Conservation (phyloP, 1,140 invertebrate species). For the Diorhabda sublineata region DNA sequence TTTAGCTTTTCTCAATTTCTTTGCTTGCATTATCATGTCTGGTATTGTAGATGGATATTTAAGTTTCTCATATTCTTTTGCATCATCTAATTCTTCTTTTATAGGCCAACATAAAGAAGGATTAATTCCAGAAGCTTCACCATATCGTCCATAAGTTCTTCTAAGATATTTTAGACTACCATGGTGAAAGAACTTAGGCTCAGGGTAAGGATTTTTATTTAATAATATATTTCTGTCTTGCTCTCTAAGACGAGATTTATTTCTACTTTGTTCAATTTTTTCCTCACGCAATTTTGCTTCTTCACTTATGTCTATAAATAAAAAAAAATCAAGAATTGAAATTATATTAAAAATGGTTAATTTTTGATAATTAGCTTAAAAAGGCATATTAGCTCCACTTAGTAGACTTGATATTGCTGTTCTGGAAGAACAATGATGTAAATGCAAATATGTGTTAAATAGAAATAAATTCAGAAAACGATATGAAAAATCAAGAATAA, state of each 20-base stretch:
- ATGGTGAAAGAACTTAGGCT: constrained; percentile 50
- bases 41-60: constrained; percentile 57
- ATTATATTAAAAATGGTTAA: no score
- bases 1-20: constrained; percentile 46
- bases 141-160: constrained; percentile 57
- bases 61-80: constrained; percentile 58
- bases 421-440: no score
- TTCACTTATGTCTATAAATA: constrained; percentile 37
- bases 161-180: constrained; percentile 56
- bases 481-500: no score
- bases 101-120: constrained; percentile 57
- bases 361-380: no score
- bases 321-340: background rate
- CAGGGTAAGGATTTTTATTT: constrained; percentile 50
- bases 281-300: constrained; percentile 38
- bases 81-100: constrained; percentile 53
- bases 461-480: no score
- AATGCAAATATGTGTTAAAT: no score
- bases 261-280: constrained; percentile 49
- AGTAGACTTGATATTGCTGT: no score
- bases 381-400: no score
- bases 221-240: constrained; percentile 54
- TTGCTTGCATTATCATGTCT: constrained; percentile 55
- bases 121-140: constrained; percentile 49
- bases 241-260: constrained; percentile 57